These are phyloP conservation scores for Bombus sylvicola DNA, from an alignment of 1,140 invertebrate genomes.

Conservation along the genomic window DNA sequence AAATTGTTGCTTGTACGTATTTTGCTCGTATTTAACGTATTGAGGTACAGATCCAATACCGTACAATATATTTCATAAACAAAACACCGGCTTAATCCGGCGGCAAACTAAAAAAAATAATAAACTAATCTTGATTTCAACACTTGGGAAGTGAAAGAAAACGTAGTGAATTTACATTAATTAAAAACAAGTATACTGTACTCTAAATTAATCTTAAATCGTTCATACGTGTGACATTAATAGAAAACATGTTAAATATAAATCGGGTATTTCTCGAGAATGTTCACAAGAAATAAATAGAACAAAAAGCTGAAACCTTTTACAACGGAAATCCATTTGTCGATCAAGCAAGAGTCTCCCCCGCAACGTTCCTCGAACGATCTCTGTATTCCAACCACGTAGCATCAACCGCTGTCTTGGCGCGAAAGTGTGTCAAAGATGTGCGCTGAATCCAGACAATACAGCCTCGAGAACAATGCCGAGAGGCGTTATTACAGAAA, in stretches of 20 bases:
- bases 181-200: not conserved
- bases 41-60: no score
- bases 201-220: not conserved
- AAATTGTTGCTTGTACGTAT: not conserved
- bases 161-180: not conserved
- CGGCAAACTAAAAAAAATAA: not conserved
- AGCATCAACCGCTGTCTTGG: not conserved
- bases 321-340: not conserved
- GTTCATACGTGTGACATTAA: not conserved
- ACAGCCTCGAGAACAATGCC: conserved; percentile 39
- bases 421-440: conserved; percentile 42
- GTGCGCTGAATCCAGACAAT: conserved; percentile 40
- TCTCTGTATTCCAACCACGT: not conserved
- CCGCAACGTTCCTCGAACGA: not conserved
- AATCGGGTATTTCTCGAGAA: not conserved
- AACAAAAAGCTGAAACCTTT: not conserved
- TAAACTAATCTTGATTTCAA: no score
- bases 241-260: not conserved
- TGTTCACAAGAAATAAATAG: not conserved
- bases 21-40: not conserved
- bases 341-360: conserved; percentile 6
- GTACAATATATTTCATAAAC: not conserved
- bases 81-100: not conserved
- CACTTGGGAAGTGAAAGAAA: not conserved
- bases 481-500: conserved; percentile 39